Conservation (phyloP, 2,113 vertebrate genomes). For the Centropus unirufus region DNA sequence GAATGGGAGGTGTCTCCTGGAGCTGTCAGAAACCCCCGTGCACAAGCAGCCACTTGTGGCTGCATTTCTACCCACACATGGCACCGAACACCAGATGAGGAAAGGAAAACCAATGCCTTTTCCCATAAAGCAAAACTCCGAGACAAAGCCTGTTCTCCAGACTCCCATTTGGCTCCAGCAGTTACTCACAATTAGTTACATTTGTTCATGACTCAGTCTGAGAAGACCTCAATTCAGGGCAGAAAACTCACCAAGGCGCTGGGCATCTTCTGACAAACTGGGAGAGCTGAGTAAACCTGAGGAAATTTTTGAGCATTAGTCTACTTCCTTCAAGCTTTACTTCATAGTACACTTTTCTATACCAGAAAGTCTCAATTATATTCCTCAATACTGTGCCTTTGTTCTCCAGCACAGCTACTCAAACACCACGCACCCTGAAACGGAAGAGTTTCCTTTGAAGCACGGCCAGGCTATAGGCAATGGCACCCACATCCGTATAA, state of each 20-base stretch:
- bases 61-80: not conserved
- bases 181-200: not conserved
- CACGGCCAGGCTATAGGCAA: not conserved
- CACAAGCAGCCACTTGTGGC: accelerated
- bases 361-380: not conserved
- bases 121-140: not conserved
- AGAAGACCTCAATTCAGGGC: not conserved
- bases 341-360: not conserved
- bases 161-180: not conserved
- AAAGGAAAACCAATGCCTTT: not conserved
- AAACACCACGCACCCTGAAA: not conserved
- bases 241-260: not conserved
- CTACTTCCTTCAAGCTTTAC: not conserved
- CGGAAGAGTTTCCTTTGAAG: not conserved
- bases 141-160: not conserved
- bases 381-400: not conserved
- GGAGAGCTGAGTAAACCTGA: not conserved
- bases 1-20: not conserved
- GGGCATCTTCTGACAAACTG: not conserved
- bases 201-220: not conserved
- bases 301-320: not conserved
- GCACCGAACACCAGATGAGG: not conserved
- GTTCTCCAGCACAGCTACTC: not conserved
- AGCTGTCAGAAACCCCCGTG: not conserved
- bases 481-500: not conserved